Evolutionary conservation across 2,797 vertebrate species (phyloP).

Genomic region (Eutrigla gurnardus): DNA sequence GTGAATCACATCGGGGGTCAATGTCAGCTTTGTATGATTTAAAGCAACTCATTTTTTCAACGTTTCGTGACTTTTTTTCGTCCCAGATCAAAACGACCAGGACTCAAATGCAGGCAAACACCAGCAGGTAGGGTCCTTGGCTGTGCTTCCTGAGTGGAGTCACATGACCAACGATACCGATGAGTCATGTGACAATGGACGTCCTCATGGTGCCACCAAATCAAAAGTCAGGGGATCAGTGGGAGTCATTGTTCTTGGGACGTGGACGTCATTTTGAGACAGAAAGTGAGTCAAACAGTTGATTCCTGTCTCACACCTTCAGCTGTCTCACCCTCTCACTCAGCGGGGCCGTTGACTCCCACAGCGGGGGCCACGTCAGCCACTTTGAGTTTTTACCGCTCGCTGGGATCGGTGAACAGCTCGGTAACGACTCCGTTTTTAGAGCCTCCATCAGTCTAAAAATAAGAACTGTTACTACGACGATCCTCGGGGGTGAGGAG

Average conservation of each 20-base stretch:
- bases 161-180: too few species aligned
- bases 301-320: slow-evolving; percentile 9
- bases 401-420: slow-evolving; percentile 37
- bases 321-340: not conserved
- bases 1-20: too few species aligned
- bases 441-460: slow-evolving; percentile 25
- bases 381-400: slow-evolving; percentile 43
- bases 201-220: not conserved
- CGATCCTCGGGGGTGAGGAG: slow-evolving; percentile 5
- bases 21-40: not conserved
- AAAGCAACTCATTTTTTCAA: not conserved
- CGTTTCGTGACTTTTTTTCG: not conserved
- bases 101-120: not conserved
- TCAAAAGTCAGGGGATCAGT: not conserved
- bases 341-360: slow-evolving; percentile 31
- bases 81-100: not conserved
- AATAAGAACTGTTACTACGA: slow-evolving; percentile 51
- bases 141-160: too few species aligned
- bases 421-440: slow-evolving; percentile 28
- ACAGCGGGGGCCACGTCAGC: slow-evolving; percentile 42
- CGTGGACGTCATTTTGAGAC: not conserved
- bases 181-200: too few species aligned
- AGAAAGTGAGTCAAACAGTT: slow-evolving; percentile 9
- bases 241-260: not conserved
- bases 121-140: not conserved